phyloP scores from a whole-genome alignment of 2,797 vertebrate genomes.

The Sebastolobus alascanus region DNA sequence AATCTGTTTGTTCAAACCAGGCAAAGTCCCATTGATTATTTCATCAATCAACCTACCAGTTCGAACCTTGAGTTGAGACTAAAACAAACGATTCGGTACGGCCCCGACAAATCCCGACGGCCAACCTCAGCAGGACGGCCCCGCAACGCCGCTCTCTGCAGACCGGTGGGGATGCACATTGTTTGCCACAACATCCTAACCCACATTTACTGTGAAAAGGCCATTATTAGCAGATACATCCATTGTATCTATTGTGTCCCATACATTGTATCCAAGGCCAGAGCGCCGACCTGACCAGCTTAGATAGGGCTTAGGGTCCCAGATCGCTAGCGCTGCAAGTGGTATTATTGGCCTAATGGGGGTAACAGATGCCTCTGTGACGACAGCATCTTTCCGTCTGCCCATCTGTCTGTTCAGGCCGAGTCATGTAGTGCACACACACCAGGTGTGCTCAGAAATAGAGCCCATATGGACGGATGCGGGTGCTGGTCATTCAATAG shows the following conservation, averaged over 20 bases:
- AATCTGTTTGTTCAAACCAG: constrained; percentile 31
- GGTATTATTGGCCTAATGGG: constrained; percentile 85
- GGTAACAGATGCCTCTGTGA: constrained; percentile 83
- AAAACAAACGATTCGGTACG: constrained; percentile 1
- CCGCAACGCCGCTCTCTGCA: constrained; percentile 1
- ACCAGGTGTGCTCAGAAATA: constrained; percentile 79
- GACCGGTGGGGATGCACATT: constrained; percentile 1
- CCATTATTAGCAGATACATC: constrained; percentile 58
- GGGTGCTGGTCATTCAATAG: constrained; percentile 57
- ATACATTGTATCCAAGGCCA: constrained; percentile 61
- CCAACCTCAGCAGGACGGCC: constrained; percentile 20
- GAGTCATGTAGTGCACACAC: constrained; percentile 70
- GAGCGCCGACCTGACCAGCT: constrained; percentile 73
- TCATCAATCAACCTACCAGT: constrained; percentile 29
- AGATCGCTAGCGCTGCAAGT: constrained; percentile 81
- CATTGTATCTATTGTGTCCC: constrained; percentile 54
- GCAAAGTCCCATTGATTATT: constrained; percentile 52
- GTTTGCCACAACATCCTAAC: constrained; percentile 30
- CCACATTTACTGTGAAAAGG: constrained; percentile 42
- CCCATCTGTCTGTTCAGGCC: constrained; percentile 77
- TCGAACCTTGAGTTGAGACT: constrained; percentile 23
- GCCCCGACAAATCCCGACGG: constrained; percentile 8
- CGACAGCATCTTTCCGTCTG: constrained; percentile 82
- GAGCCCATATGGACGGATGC: constrained; percentile 53
- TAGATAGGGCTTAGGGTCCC: constrained; percentile 78